phyloP scores from a whole-genome alignment of 2,797 vertebrate genomes.

The Pogoniulus pusillus region DNA sequence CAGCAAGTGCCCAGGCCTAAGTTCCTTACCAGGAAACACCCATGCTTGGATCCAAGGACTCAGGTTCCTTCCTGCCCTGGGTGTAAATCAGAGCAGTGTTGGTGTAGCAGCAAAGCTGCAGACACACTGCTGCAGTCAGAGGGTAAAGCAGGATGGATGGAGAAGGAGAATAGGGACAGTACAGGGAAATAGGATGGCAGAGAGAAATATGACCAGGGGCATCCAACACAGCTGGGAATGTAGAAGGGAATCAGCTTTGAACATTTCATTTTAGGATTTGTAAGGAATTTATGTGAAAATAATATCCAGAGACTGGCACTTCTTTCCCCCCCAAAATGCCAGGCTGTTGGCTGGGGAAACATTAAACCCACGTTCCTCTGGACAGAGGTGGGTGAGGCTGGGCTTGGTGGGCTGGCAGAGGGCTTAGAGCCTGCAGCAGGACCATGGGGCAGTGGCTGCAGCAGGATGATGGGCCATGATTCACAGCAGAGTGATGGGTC shows the following conservation, averaged over 20 bases:
- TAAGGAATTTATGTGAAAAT: not conserved
- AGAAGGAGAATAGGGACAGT: not conserved
- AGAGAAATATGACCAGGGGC: not conserved
- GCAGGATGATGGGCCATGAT: not conserved
- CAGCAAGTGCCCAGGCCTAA: not conserved
- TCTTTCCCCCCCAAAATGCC: not conserved
- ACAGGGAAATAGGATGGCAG: not conserved
- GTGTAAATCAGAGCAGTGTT: not conserved
- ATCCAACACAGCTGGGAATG: not conserved
- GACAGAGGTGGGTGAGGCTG: not conserved
- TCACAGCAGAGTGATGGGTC: no score
- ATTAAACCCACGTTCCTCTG: rapidly evolving
- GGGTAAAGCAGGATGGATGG: slow-evolving; percentile 12
- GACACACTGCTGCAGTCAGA: not conserved
- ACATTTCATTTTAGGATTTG: not conserved
- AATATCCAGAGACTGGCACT: not conserved
- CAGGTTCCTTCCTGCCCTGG: rapidly evolving
- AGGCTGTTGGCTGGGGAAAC: slow-evolving; percentile 28
- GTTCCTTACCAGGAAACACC: no score
- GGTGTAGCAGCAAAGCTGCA: not conserved
- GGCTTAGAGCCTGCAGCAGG: no score
- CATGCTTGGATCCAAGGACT: not conserved
- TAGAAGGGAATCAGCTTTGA: not conserved
- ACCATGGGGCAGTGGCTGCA: no score
- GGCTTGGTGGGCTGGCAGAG: no score